A percentile compares a stretch with the other conserved stretches of the same genome.
These are phyloP conservation scores for Diploptera punctata DNA, from an alignment of 2,888 invertebrate genomes.

Conservation along the genomic window DNA sequence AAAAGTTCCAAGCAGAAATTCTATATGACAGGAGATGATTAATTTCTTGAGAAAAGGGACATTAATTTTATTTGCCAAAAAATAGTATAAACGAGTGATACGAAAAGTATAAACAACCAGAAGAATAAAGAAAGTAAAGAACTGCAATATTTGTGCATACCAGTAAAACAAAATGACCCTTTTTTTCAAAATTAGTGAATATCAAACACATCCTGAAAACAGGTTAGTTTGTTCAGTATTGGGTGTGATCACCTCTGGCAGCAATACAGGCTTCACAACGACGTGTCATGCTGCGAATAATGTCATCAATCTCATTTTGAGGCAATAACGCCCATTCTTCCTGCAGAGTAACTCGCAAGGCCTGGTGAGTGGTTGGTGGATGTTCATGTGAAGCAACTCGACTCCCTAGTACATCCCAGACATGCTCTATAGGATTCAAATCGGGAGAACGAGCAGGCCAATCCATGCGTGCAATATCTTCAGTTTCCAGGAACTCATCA, in stretches of 20 bases:
- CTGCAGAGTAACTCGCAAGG: conserved; percentile 2
- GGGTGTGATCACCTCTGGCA: conserved; percentile 11
- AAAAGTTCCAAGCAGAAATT: too few species aligned
- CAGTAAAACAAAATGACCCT: too few species aligned
- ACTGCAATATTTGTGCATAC: too few species aligned
- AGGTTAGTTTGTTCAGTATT: neutral
- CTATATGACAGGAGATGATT: too few species aligned
- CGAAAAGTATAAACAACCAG: too few species aligned
- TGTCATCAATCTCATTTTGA: conserved; percentile 13
- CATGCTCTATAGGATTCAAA: neutral
- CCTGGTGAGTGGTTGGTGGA: conserved; percentile 13
- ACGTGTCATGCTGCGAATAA: conserved; percentile 11
- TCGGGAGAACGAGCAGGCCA: neutral
- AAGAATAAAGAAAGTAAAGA: too few species aligned
- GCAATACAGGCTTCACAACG: conserved; percentile 12
- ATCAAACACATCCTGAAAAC: too few species aligned
- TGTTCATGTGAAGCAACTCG: conserved; percentile 8
- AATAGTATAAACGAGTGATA: too few species aligned
- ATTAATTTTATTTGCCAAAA: too few species aligned
- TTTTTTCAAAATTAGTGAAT: too few species aligned
- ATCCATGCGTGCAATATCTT: neutral
- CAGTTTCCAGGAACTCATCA: too few species aligned
- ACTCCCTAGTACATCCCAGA: neutral
- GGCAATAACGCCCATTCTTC: conserved; percentile 21
- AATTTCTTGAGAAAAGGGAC: too few species aligned